These are phyloP conservation scores for Chiroxiphia lanceolata DNA, from an alignment of 2,797 vertebrate species.

Conservation along the genomic window DNA sequence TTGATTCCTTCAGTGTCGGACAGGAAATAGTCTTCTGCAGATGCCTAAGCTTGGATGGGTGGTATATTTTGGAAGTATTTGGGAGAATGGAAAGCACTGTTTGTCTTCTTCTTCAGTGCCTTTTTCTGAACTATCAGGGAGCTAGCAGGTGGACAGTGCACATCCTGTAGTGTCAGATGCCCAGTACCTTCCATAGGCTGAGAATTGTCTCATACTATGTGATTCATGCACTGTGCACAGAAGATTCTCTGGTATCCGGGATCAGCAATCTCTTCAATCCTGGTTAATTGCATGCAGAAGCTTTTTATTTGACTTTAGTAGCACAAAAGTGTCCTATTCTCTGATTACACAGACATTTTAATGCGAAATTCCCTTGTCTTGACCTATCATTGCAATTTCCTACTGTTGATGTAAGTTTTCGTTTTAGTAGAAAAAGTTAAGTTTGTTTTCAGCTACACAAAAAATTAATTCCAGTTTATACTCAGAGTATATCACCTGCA, in stretches of 20 bases:
- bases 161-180: background rate
- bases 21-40: background rate
- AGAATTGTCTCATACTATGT: background rate
- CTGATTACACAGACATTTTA: background rate
- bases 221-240: background rate
- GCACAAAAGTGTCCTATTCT: background rate
- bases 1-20: background rate
- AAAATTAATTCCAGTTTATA: background rate
- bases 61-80: background rate
- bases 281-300: background rate
- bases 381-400: background rate
- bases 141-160: background rate
- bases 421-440: background rate
- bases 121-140: background rate
- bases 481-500: background rate
- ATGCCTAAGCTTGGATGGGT: background rate
- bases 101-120: background rate
- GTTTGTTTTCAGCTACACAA: background rate
- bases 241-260: background rate
- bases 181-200: background rate
- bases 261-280: background rate
- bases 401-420: background rate
- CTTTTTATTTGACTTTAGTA: background rate
- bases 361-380: background rate
- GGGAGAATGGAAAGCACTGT: background rate